Base-by-base conservation (phyloP, 2,797 vertebrate genomes). In the Protonibea diacanthus region DNA sequence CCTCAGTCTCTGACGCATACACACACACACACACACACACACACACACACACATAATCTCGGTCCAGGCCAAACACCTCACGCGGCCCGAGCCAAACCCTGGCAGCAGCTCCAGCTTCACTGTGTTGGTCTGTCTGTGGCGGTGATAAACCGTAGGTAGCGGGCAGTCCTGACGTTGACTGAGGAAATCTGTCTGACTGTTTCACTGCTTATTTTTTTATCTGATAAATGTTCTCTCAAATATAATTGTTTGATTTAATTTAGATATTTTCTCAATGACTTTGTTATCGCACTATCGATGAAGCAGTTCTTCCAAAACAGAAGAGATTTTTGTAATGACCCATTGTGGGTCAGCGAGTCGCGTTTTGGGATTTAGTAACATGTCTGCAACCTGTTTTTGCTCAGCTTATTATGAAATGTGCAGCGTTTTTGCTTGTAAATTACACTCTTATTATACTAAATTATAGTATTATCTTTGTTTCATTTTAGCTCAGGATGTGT, bases 31-130 rank as follows among this genome's bases (percentile, higher is more conserved):
- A 80, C 66, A 81, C 53, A 87, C n/a, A 77, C 56, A 68, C 49
- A 62, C 71, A 47, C 61, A 73, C 0, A 53, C 55, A 71, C 75
- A 48, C 67, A n/a, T n/a, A 87, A 72, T 80, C 81, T 82, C 40
- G 5, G 77, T 70, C 67, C 86, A 76, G 91, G 91, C 88, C 91
- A 91, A 89, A 85, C 87, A 89, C 88, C 88, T 92, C 88, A 56
- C 48, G 20, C 78, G 42, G 78, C 73, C 83, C 23, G 60, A 88
- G 90, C 90, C 86, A 91, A 90, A 91, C 79, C 84, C 81, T 91
- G 89, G 91, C 88, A 89, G 78, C 76, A 67, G 81, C 82, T 88
- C 67, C 67, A 66, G 87, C 79, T 81, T 80, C 72, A 81, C 78
- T 87, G 82, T 77, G 84, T 76, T 82, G 73, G 81, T 89, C 83